These are phyloP conservation scores for Drosophila maculinotata DNA, from an alignment of 2,888 invertebrate genomes.

Conservation along the genomic window DNA sequence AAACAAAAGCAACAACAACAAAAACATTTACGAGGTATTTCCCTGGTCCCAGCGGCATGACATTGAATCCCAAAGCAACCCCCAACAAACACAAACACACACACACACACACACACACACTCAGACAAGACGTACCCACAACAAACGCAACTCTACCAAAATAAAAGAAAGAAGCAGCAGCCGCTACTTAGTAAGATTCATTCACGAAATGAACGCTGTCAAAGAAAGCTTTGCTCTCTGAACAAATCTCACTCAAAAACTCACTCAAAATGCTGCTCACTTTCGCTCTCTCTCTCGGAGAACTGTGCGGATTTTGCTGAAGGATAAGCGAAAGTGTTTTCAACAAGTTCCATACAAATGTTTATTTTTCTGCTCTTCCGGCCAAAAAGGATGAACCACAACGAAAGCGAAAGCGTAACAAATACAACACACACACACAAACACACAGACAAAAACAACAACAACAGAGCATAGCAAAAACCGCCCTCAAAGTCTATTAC, in stretches of 20 bases:
- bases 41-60: slow-evolving; percentile 85
- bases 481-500: slow-evolving; percentile 63
- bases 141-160: slow-evolving; percentile 42
- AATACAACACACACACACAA: slow-evolving; percentile 29
- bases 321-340: slow-evolving; percentile 74
- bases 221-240: slow-evolving; percentile 44
- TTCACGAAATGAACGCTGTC: slow-evolving; percentile 61
- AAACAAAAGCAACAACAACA: slow-evolving; percentile 44
- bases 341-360: slow-evolving; percentile 68
- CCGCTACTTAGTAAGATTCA: slow-evolving; percentile 38
- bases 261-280: slow-evolving; percentile 46
- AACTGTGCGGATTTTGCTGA: slow-evolving; percentile 2
- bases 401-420: slow-evolving; percentile 53
- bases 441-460: slow-evolving; percentile 2
- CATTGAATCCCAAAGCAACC: slow-evolving; percentile 85
- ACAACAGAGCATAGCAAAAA: slow-evolving; percentile 12
- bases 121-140: slow-evolving; percentile 24
- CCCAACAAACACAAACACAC: slow-evolving; percentile 53
- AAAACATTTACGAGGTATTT: slow-evolving; percentile 77
- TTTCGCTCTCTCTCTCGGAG: slow-evolving; percentile 31
- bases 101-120: slow-evolving; percentile 15
- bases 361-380: slow-evolving; percentile 41
- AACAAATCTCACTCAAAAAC: slow-evolving; percentile 12
- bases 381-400: slow-evolving; percentile 54
- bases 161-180: slow-evolving; percentile 11